Evolutionary conservation across 1,140 invertebrate genomes (phyloP), one percentile per base, ranked within the genome.

Genomic region (Gryllus bimaculatus): DNA sequence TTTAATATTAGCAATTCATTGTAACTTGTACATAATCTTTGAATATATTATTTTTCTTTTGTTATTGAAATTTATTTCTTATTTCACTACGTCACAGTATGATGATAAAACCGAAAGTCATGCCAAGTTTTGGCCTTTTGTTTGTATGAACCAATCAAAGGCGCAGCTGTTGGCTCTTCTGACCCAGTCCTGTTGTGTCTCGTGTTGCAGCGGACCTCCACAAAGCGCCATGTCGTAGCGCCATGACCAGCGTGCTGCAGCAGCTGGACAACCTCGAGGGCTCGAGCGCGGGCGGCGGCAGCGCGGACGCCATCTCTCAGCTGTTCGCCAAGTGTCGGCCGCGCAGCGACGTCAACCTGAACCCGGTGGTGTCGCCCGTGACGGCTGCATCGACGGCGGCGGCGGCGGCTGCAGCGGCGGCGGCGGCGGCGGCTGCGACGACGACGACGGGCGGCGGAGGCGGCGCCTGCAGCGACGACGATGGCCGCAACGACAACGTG

Each of bases 321-420:
- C 89, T 94, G 81, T 94, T 94, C 87, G 93, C 93, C 82, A 94
- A 94, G 90, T 94, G 93, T 87, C 89, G 93, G 82, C 92, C 92
- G 80, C 88, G 90, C 10, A 66, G 18, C 84, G 87, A 88, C 84
- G 88, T 88, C 82, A 90, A 88, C 85, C 87, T 90, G 85, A 90
- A 90, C 86, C 87, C 88, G 77, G 86, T 89, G 80, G 81, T 84
- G 54, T 10, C 54, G 54, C 54, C 54, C 54, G 54, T 66, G 54
- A 18, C 54, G 18, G 54, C 54, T 13, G 54, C 54, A 66, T 10
- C 54, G 54, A 18, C 54, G 54, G 54, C 54, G 54, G 54, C 54
- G 10, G 54, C 54, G 18, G 54, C 54, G 7, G 54, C 54, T 1
- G 54, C 54, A 7, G 54, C 54, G 54, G 54, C 18, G 54, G 10